Percentiles rank a stretch among this genome's conserved stretches.
phyloP scores from a whole-genome alignment of 2,797 vertebrate genomes.

The Gobionotothen gibberifrons region DNA sequence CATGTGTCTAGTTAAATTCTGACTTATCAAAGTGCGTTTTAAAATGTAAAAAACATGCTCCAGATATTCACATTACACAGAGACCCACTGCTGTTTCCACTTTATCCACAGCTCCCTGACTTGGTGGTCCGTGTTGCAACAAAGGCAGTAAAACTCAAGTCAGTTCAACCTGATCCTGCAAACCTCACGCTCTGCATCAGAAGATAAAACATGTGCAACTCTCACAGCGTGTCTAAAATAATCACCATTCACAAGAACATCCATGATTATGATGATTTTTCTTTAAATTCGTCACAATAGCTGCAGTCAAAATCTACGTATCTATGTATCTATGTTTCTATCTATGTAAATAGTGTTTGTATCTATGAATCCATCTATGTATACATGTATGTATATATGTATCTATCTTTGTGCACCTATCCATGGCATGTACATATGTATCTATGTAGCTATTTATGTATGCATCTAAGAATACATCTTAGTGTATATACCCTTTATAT shows the following conservation, averaged over 20 bases:
- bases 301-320: background rate
- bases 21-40: background rate
- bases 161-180: conserved; percentile 20
- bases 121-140: conserved; percentile 32
- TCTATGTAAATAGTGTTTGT: no score
- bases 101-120: conserved; percentile 2
- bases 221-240: background rate
- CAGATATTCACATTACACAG: background rate
- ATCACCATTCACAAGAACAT: conserved; percentile 1
- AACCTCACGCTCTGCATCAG: background rate
- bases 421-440: no score
- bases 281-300: background rate
- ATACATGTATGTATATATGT: no score
- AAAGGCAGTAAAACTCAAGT: conserved; percentile 44
- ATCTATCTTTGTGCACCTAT: no score
- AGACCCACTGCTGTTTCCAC: conserved; percentile 19
- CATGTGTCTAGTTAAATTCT: background rate
- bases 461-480: no score
- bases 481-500: no score
- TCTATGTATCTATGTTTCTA: no score
- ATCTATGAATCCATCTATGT: no score
- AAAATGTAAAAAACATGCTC: background rate
- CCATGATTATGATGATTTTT: background rate
- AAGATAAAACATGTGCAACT: conserved; percentile 20
- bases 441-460: no score